Conservation (phyloP, 2,797 vertebrate species). For the Neoniphon sammara region DNA sequence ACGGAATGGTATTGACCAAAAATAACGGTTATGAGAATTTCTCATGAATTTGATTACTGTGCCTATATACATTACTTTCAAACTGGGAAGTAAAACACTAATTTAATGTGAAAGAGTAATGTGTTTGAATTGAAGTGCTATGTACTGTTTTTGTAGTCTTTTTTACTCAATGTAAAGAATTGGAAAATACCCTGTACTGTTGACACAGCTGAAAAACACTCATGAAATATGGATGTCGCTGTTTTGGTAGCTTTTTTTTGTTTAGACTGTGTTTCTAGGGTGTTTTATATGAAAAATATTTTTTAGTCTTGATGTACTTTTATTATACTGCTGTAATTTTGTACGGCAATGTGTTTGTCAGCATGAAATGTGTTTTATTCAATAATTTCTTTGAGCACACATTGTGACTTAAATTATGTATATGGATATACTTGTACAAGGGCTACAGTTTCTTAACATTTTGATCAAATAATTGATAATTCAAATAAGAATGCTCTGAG, state of each 20-base stretch:
- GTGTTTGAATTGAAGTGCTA: conserved; percentile 83
- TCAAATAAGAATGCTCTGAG: conserved; percentile 60
- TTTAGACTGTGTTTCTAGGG: conserved; percentile 82
- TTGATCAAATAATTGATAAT: conserved; percentile 71
- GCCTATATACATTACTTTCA: conserved; percentile 82
- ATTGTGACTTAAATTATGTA: conserved; percentile 79
- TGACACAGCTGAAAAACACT: conserved; percentile 64
- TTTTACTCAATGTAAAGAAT: conserved; percentile 81
- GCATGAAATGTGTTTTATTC: conserved; percentile 83
- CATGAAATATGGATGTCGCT: conserved; percentile 76
- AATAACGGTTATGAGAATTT: conserved; percentile 55
- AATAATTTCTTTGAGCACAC: conserved; percentile 77
- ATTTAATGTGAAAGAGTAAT: conserved; percentile 80
- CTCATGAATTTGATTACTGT: conserved; percentile 77
- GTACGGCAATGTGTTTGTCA: conserved; percentile 82
- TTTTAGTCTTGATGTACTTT: conserved; percentile 84
- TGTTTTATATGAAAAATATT: conserved; percentile 85
- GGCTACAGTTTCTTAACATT: conserved; percentile 82
- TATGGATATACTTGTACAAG: conserved; percentile 83
- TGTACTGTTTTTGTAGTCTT: conserved; percentile 84
- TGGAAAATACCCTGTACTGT: conserved; percentile 54
- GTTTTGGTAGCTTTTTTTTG: conserved; percentile 83
- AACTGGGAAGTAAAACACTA: conserved; percentile 74
- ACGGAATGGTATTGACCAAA: conserved; percentile 48
- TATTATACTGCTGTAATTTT: conserved; percentile 83